A percentile compares a stretch with the other conserved stretches of the same genome.
Evolutionary conservation across 2,113 vertebrate species (phyloP).

Genomic region (Conger conger): DNA sequence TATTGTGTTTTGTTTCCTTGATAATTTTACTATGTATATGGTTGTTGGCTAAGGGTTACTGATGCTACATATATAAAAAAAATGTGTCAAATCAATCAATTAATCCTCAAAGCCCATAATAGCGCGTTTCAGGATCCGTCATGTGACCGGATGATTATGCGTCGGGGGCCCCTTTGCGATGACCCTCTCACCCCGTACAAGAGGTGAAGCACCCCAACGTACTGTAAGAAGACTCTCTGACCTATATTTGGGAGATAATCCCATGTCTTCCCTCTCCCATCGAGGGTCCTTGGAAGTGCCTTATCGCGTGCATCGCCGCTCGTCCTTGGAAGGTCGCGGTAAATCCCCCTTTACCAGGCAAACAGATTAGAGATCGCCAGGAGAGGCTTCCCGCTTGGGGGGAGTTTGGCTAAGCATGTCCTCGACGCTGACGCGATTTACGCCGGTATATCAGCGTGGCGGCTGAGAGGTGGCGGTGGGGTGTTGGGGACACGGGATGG

Average conservation of each 20-base stretch:
- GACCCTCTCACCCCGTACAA: no score
- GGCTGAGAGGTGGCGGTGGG: background rate
- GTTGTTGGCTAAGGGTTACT: no score
- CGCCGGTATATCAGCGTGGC: background rate
- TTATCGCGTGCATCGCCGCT: background rate
- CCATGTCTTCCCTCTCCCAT: background rate
- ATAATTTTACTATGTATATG: no score
- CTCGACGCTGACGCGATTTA: constrained; percentile 41
- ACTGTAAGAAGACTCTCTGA: background rate
- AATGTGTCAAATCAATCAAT: no score
- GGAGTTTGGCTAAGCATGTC: constrained; percentile 45
- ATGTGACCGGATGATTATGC: no score
- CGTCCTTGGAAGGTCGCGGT: background rate
- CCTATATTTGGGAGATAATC: background rate
- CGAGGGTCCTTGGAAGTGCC: background rate
- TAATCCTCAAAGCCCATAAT: no score
- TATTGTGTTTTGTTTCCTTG: no score
- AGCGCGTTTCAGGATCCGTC: no score
- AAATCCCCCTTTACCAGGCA: background rate
- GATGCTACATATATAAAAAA: no score
- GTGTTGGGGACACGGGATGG: background rate
- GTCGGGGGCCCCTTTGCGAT: no score
- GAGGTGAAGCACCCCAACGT: no score
- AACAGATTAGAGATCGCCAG: background rate
- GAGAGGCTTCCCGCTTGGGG: background rate